These are phyloP conservation scores for Lethocerus indicus DNA, from an alignment of 1,140 invertebrate genomes.

Conservation along the genomic window DNA sequence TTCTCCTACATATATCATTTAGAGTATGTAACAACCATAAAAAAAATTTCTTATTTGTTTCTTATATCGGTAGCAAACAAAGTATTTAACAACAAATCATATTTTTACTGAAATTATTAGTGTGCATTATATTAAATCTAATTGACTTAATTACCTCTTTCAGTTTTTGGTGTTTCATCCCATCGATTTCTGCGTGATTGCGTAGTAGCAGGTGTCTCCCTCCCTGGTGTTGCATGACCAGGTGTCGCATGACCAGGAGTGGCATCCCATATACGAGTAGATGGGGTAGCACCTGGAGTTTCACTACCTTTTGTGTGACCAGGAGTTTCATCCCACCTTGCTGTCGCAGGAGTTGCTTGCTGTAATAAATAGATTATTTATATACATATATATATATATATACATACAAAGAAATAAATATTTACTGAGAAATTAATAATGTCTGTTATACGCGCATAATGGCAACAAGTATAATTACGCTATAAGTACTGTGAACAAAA, in stretches of 20 bases:
- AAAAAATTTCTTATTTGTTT: not conserved
- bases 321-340: constrained; percentile 96
- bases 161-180: constrained; percentile 98
- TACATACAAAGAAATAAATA: not conserved
- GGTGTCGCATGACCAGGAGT: constrained; percentile 83
- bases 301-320: constrained; percentile 69
- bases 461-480: not conserved
- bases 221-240: constrained; percentile 69
- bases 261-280: constrained; percentile 85
- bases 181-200: constrained; percentile 82
- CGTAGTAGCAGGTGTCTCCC: constrained; percentile 67
- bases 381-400: not conserved
- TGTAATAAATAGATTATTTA: constrained; percentile 17
- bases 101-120: not conserved
- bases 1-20: too few species aligned
- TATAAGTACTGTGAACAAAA: too few species aligned
- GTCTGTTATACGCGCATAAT: too few species aligned
- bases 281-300: constrained; percentile 83
- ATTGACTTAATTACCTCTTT: constrained; percentile 42
- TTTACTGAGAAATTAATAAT: too few species aligned
- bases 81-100: not conserved
- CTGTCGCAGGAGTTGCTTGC: constrained; percentile 62
- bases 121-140: not conserved
- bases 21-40: too few species aligned
- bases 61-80: not conserved